Evolutionary conservation across 2,888 invertebrate genomes (phyloP).

Genomic region (Mesochorus sp.): DNA sequence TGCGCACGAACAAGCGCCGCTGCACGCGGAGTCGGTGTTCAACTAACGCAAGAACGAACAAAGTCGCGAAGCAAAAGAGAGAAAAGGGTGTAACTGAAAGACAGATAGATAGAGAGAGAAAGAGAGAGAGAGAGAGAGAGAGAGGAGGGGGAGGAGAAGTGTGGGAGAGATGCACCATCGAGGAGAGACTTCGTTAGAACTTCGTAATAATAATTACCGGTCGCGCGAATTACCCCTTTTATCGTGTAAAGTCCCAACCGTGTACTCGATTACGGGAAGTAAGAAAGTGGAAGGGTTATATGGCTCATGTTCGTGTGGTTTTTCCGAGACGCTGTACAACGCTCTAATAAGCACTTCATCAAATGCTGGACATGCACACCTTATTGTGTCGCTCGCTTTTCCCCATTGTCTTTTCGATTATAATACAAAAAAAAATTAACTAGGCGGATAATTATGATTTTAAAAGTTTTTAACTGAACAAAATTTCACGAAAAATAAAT

Average conservation of each 20-base stretch:
- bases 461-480: too few relatives aligned
- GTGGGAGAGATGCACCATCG: background rate
- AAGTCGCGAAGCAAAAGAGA: conserved; percentile 62
- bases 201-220: conserved; percentile 66
- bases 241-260: conserved; percentile 58
- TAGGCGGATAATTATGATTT: too few relatives aligned
- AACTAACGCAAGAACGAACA: conserved; percentile 51
- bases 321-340: background rate
- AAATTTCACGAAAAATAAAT: too few relatives aligned
- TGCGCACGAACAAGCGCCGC: conserved; percentile 37
- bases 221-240: conserved; percentile 53
- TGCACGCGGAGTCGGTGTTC: conserved; percentile 57
- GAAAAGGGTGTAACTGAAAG: background rate
- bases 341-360: background rate
- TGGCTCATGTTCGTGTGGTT: background rate
- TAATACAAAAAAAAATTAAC: too few relatives aligned
- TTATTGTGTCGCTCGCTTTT: too few relatives aligned
- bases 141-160: background rate
- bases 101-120: background rate
- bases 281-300: too few relatives aligned
- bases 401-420: too few relatives aligned
- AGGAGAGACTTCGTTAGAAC: conserved; percentile 64
- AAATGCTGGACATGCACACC: background rate
- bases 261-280: conserved; percentile 42
- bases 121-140: background rate